Percentiles rank a stretch among this genome's conserved stretches.
Evolutionary conservation across 2,888 invertebrate species (phyloP).

Genomic region (Amitus sp.): DNA sequence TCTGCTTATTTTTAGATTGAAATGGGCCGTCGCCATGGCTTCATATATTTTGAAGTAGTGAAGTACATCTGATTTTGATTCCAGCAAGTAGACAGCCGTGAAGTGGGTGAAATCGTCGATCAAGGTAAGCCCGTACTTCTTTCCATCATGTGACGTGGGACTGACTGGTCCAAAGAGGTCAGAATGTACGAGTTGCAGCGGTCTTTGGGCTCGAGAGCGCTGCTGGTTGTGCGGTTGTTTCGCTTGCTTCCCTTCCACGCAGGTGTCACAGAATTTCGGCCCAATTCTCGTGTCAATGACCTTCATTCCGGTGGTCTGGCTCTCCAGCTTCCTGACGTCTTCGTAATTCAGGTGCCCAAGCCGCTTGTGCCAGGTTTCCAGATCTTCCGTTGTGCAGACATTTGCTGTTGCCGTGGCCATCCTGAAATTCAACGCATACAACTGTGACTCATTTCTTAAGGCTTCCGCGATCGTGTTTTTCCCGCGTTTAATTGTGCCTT

Average conservation of each 20-base stretch:
- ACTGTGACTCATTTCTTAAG: conserved; percentile 19
- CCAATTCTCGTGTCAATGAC: conserved; percentile 22
- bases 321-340: conserved; percentile 16
- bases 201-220: conserved; percentile 25
- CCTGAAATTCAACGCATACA: conserved; percentile 17
- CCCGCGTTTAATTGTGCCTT: conserved; percentile 34
- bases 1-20: conserved; percentile 26
- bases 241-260: conserved; percentile 41
- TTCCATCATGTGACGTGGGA: neutral
- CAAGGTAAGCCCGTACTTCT: conserved; percentile 9
- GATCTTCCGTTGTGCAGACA: conserved; percentile 19
- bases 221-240: conserved; percentile 13
- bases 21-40: conserved; percentile 31
- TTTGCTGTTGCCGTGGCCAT: conserved; percentile 5
- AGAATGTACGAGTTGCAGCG: conserved; percentile 36
- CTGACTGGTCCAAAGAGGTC: conserved; percentile 8
- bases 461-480: conserved; percentile 27
- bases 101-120: conserved; percentile 21
- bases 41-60: conserved; percentile 7
- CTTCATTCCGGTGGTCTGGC: conserved; percentile 1
- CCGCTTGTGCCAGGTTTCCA: conserved; percentile 30
- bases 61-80: conserved; percentile 6
- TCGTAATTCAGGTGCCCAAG: conserved; percentile 35
- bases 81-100: conserved; percentile 8
- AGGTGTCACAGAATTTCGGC: conserved; percentile 23